phyloP scores from a whole-genome alignment of 2,888 invertebrate genomes.

The Syrista parreyssii region DNA sequence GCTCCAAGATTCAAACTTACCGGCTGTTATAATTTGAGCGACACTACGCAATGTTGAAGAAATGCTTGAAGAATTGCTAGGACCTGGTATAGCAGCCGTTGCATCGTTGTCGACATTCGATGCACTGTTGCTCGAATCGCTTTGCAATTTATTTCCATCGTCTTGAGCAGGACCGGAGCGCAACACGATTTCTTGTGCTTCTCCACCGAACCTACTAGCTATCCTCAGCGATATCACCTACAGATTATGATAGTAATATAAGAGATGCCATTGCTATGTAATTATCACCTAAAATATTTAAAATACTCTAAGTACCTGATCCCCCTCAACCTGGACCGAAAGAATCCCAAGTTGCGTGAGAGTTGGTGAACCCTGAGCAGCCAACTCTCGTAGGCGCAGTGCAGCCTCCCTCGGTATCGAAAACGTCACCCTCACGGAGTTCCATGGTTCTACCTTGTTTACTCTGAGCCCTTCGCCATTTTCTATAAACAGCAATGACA shows the following conservation, averaged over 20 bases:
- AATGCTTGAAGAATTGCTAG: slow-evolving; percentile 58
- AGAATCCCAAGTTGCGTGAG: slow-evolving; percentile 93
- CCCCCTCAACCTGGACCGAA: slow-evolving; percentile 93
- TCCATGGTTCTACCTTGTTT: slow-evolving; percentile 95
- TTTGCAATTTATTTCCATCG: slow-evolving; percentile 55
- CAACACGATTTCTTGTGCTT: slow-evolving; percentile 78
- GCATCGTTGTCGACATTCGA: slow-evolving; percentile 50
- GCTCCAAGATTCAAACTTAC: slow-evolving; percentile 33
- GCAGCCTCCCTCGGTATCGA: slow-evolving; percentile 97
- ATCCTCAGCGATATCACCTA: slow-evolving; percentile 74
- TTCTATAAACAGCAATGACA: slow-evolving; percentile 47
- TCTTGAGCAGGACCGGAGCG: slow-evolving; percentile 68
- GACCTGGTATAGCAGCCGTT: slow-evolving; percentile 57
- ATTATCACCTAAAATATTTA: not conserved
- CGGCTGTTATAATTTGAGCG: slow-evolving; percentile 61
- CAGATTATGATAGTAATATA: slow-evolving; percentile 7
- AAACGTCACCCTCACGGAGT: slow-evolving; percentile 97
- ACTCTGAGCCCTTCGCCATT: slow-evolving; percentile 72
- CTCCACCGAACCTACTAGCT: slow-evolving; percentile 74
- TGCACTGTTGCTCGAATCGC: slow-evolving; percentile 46
- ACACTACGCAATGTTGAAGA: slow-evolving; percentile 59
- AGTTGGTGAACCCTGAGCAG: slow-evolving; percentile 89
- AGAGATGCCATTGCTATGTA: no score
- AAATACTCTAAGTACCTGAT: slow-evolving; percentile 71
- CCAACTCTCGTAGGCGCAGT: slow-evolving; percentile 88